These are phyloP conservation scores for Meiosimyza decipiens DNA, from an alignment of 2,888 invertebrate species.

Conservation along the genomic window DNA sequence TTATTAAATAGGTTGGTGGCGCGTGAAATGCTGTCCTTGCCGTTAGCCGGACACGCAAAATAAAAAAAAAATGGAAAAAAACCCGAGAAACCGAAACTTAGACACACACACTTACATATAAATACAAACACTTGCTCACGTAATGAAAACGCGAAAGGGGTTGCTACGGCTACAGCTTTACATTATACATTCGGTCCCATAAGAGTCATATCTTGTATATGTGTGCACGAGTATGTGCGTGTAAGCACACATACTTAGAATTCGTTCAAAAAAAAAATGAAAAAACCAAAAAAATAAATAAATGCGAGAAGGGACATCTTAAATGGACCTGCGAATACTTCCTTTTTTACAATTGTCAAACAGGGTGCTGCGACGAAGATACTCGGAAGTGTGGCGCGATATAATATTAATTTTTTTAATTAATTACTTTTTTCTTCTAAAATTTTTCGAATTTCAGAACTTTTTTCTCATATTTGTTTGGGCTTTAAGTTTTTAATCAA, in stretches of 20 bases:
- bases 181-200: slow-evolving; percentile 29
- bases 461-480: not conserved
- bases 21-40: slow-evolving; percentile 42
- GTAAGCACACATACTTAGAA: slow-evolving; percentile 7
- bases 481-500: too few species aligned
- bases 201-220: slow-evolving; percentile 31
- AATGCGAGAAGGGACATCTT: slow-evolving; percentile 31
- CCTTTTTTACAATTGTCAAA: slow-evolving; percentile 7
- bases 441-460: not conserved
- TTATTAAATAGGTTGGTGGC: slow-evolving; percentile 43
- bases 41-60: slow-evolving; percentile 27
- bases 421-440: not conserved
- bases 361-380: not conserved
- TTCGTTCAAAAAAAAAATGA: not conserved
- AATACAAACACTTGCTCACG: slow-evolving; percentile 21
- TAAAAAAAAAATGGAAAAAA: not conserved
- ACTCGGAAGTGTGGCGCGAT: too few species aligned
- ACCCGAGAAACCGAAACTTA: slow-evolving; percentile 4
- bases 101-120: slow-evolving; percentile 11
- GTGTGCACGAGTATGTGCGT: not conserved
- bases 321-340: slow-evolving; percentile 30
- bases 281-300: not conserved
- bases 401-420: not conserved
- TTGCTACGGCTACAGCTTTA: slow-evolving; percentile 26
- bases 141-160: slow-evolving; percentile 37